Evolutionary conservation across 2,888 invertebrate species (phyloP).

Genomic region (Agrotis ipsilon): DNA sequence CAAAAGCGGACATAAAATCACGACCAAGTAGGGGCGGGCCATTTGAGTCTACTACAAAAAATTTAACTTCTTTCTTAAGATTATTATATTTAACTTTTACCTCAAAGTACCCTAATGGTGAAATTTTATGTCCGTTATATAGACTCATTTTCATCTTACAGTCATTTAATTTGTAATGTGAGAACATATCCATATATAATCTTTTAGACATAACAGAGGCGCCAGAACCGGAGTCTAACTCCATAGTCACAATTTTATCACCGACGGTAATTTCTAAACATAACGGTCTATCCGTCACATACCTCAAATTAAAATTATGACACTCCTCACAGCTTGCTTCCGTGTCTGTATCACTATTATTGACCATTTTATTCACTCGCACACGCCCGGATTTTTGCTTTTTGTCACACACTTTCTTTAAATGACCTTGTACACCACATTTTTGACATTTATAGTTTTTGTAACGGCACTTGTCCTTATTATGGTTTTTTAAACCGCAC

Average conservation of each 20-base stretch:
- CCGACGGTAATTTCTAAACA: neutral
- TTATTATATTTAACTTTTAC: neutral
- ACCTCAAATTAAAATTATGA: conserved; percentile 12
- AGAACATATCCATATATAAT: neutral
- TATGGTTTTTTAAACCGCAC: conserved; percentile 6
- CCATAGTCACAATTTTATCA: neutral
- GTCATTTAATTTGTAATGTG: conserved; percentile 3
- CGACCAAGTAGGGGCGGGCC: neutral
- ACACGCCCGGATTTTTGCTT: neutral
- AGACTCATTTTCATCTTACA: conserved; percentile 5
- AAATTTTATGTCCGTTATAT: neutral
- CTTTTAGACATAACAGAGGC: conserved; percentile 1
- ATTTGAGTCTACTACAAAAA: conserved; percentile 8
- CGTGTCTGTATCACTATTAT: neutral
- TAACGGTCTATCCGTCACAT: neutral
- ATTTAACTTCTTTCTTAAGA: neutral
- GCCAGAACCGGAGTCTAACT: conserved; percentile 10
- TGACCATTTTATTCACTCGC: no score
- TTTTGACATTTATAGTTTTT: neutral
- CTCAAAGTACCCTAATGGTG: no score
- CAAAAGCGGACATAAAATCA: conserved; percentile 12
- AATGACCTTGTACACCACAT: conserved; percentile 5
- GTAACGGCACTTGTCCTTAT: conserved; percentile 2
- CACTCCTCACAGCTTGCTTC: conserved; percentile 9
- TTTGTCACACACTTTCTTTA: conserved; percentile 8